Base-by-base conservation (phyloP, 2,888 invertebrate species). In the Vesta saturnalis region DNA sequence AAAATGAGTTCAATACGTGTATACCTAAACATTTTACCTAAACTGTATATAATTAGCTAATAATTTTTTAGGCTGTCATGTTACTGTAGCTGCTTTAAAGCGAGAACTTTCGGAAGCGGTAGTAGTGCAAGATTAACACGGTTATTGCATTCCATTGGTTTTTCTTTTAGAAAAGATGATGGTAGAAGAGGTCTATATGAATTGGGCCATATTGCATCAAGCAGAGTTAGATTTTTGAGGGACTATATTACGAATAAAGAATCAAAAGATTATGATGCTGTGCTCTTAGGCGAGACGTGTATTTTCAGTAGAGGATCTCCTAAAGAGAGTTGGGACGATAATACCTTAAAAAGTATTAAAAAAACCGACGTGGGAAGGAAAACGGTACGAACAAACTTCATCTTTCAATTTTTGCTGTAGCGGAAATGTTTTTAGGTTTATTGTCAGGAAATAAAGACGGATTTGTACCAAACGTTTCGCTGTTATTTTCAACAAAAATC, bases 1-100 rank as follows among this genome's bases (percentile, higher is more conserved):
- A 12, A 43, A 43, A 43, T 43, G 14, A 3, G 10, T 43, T n/a
- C 43, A 43, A 43, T 5, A 43, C 43, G 30, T 30, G 10, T 30
- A 30, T 30, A 6, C 14, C n/a, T 43, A 43, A 8, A 5, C 43
- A 43, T 30, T 30, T 30, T 43, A 43, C 43, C n/a, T 43, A 43
- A 43, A 8, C 10, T 43, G 43, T 43, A n/a, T 30, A 43, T 43
- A 43, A 43, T 43, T 43, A 43, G 43, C n/a, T 43, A 43, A 43
- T 43, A 8, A 23, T 43, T 43, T 43, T 43, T 43, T 43, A 5
- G 43, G 3, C n/a, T 43, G 5, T 14, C 43, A 43, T 43, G 43
- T 43, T 43, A 43, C 43, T 43, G 43, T 43, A 43, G 43, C 43
- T 43, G n/a, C 43, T 43, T 43, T 43, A 43, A 43, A 43, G 43